Evolutionary conservation across 2,797 vertebrate species (phyloP), one percentile per base, ranked within the genome.

Genomic region (Tragopan temminckii): DNA sequence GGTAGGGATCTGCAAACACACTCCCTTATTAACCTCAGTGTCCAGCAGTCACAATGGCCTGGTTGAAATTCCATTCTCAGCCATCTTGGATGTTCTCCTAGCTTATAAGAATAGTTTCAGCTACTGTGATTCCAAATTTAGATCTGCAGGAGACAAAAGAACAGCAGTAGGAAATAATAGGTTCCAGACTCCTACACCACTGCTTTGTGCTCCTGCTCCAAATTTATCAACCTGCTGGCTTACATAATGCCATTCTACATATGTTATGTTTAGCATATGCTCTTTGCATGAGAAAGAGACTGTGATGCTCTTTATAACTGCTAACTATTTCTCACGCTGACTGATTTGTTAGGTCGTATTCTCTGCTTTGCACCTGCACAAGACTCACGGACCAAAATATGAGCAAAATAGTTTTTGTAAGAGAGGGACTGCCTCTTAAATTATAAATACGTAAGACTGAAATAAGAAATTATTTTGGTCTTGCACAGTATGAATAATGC

Each of bases 401-500:
- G 52, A 90, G 35, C 62, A 88, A 66, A 94, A 82, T 42, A 82
- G 67, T 58, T 64, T 52, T 74, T 87, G n/a, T n/a, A 80, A 80
- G 74, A 80, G 16, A 38, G 70, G 80, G 59, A 43, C 50, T 75
- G 40, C 7, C 63, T 84, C 83, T 88, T 94, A 85, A 92, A 64
- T 92, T 94, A 85, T 77, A 85, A 77, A 85, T 93, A 85, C 4
- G 2, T 75, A 74, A 82, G 77, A 68, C 42, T 53, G 90, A 93
- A 84, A 43, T 1, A 2, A 92, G 79, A 74, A 93, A 91, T 77
- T 85, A 40, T 80, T 93, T 88, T 74, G 36, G 64, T 83, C 71
- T 79, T 80, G 33, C 71, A 18, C 38, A 13, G 8, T 7, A 92
- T 95, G 94, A 96, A 97, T 97, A 96, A 97, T 96, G 59, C 66